Evolutionary conservation across 2,888 invertebrate species (phyloP), one percentile per base, ranked within the genome.

Genomic region (Parnassius apollo): DNA sequence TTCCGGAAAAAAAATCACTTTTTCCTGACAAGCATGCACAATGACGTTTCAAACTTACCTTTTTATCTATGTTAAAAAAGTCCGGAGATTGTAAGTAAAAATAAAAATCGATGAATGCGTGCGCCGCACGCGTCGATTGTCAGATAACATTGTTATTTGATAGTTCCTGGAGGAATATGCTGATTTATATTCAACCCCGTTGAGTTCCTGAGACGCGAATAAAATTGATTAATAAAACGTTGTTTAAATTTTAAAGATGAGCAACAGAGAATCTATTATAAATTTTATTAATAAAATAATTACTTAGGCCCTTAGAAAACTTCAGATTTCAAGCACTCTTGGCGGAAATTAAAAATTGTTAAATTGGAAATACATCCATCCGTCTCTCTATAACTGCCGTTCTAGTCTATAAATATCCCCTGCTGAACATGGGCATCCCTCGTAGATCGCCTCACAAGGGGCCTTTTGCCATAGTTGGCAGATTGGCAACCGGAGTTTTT

Each of bases 101-200:
- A 66, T 65, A 55, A 63, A 59, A 59, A 63, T 65, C 54, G 42
- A 74, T 75, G 69, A 75, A 74, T 73, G 70, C 69, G 68, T 68
- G 66, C 64, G 55, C 53, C 71, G 77, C 88, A 82, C 89, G 86
- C 84, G 87, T 81, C 80, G 87, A 89, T 88, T 69, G 51, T n/a
- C 58, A 69, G 89, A 89, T 89, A 88, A 84, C 83, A 88, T 87
- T 86, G 85, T 84, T 62, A 55, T 57, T 60, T 66, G 65, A 67
- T 66, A 65, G 69, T 68, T 74, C 75, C 73, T 71, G 65, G 53
- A 74, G 73, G 74, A 76, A 74, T 74, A 71, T 11, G 13, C 8
- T 63, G 54, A 61, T 69, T 61, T 64, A 52, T 49, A 49, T 64
- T 59, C 66, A 52, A 57, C 63, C 62, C 49, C 46, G 58, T 59